Conservation (phyloP, 2,888 invertebrate genomes). For the Tetragnatha montana region DNA sequence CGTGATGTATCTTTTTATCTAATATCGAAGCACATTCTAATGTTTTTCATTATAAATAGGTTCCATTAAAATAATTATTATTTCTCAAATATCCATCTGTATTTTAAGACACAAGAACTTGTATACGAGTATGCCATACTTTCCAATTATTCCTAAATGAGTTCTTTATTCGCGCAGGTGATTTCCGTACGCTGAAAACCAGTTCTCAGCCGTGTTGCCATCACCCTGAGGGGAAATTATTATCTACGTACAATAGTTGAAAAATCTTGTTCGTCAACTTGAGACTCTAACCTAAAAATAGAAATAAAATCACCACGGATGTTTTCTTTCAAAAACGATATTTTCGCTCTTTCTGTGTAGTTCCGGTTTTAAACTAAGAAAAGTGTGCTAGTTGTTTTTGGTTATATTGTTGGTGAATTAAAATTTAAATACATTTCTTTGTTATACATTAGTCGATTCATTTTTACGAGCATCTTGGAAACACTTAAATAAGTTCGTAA, state of each 20-base stretch:
- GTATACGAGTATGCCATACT: constrained; percentile 7
- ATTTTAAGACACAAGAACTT: constrained; percentile 6
- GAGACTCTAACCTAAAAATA: constrained; percentile 55
- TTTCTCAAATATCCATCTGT: constrained; percentile 6
- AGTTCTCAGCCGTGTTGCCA: constrained; percentile 39
- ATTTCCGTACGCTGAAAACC: constrained; percentile 59
- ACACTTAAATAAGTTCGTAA: too few species aligned
- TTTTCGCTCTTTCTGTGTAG: neutral
- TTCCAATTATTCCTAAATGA: constrained; percentile 1
- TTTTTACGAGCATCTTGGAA: too few species aligned
- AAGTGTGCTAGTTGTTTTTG: neutral
- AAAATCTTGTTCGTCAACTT: constrained; percentile 58
- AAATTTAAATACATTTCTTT: too few species aligned
- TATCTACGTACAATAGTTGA: constrained; percentile 27
- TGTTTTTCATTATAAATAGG: too few species aligned
- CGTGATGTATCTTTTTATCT: too few species aligned
- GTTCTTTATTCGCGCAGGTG: constrained; percentile 18
- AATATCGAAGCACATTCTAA: too few species aligned
- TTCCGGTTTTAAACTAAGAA: neutral
- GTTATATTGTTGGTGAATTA: too few species aligned
- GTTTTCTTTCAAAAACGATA: neutral
- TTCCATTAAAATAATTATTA: too few species aligned
- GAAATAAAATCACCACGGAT: constrained; percentile 15
- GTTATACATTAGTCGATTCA: too few species aligned
- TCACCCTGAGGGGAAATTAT: constrained; percentile 32